phyloP scores from a whole-genome alignment of 2,113 vertebrate species.

The Fregetta grallaria region DNA sequence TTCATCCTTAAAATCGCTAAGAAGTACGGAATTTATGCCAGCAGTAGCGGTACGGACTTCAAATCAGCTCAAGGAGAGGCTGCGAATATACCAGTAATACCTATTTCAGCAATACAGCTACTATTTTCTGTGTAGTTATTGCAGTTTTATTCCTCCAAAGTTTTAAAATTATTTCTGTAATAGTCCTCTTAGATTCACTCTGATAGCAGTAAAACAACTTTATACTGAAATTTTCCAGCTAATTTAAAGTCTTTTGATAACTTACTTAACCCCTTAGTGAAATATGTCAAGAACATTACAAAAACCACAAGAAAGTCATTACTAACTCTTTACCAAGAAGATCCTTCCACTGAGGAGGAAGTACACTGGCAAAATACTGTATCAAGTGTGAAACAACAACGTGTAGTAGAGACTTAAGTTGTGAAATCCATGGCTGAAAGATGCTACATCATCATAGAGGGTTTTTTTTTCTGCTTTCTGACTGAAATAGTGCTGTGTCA shows the following conservation, averaged over 20 bases:
- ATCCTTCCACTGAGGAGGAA: neutral
- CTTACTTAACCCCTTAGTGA: neutral
- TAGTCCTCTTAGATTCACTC: neutral
- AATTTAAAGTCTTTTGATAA: neutral
- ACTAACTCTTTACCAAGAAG: neutral
- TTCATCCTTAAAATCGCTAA: neutral
- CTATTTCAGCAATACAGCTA: constrained; percentile 1
- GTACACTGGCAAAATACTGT: neutral
- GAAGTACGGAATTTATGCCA: neutral
- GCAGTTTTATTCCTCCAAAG: neutral
- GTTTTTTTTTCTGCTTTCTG: neutral
- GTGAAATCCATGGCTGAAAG: constrained; percentile 6
- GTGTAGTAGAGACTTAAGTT: neutral
- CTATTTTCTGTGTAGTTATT: constrained; percentile 20
- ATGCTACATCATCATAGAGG: neutral
- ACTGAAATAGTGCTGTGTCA: neutral
- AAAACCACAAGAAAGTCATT: neutral
- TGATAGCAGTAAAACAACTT: neutral
- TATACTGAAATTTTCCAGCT: neutral
- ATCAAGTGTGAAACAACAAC: neutral
- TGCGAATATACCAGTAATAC: neutral
- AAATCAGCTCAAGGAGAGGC: neutral
- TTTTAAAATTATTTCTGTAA: neutral
- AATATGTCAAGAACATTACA: neutral
- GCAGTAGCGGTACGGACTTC: neutral